These are phyloP conservation scores for Chaetoderma sp. DNA, from an alignment of 2,888 invertebrate species.

Conservation along the genomic window DNA sequence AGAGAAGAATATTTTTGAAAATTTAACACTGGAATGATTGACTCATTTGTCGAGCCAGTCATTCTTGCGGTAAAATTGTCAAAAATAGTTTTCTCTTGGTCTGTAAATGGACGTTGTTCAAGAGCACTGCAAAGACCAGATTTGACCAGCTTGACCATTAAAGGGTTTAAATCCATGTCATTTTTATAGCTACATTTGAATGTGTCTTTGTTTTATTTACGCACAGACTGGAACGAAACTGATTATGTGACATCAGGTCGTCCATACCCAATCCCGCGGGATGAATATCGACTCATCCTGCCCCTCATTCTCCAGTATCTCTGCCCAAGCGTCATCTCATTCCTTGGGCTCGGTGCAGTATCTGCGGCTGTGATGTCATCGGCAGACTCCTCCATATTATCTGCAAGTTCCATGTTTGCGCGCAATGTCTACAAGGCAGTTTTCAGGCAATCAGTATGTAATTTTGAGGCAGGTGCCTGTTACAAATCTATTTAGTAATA, in stretches of 20 bases:
- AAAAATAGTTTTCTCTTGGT: too few species aligned
- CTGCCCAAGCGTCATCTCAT: conserved; percentile 95
- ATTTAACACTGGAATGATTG: too few species aligned
- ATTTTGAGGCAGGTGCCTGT: neutral
- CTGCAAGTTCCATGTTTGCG: conserved; percentile 99
- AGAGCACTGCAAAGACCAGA: too few species aligned
- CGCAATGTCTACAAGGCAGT: conserved; percentile 98
- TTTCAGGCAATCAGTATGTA: conserved; percentile 86
- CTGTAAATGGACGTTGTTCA: too few species aligned
- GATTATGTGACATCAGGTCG: conserved; percentile 79
- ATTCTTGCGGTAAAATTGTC: too few species aligned
- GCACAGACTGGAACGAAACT: conserved; percentile 94
- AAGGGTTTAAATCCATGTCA: too few species aligned
- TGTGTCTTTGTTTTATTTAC: neutral
- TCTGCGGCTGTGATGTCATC: conserved; percentile 99
- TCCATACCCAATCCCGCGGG: conserved; percentile 61
- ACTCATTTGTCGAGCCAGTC: too few species aligned
- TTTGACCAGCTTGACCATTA: too few species aligned
- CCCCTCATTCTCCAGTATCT: conserved; percentile 97
- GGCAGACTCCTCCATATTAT: conserved; percentile 97
- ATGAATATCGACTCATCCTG: conserved; percentile 87
- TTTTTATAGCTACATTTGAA: too few species aligned
- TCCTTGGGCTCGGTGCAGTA: conserved; percentile 97
- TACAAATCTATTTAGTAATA: too few species aligned
- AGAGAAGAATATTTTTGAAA: too few species aligned